Evolutionary conservation across 1,140 invertebrate genomes (phyloP).

Genomic region (Papilio dardanus): DNA sequence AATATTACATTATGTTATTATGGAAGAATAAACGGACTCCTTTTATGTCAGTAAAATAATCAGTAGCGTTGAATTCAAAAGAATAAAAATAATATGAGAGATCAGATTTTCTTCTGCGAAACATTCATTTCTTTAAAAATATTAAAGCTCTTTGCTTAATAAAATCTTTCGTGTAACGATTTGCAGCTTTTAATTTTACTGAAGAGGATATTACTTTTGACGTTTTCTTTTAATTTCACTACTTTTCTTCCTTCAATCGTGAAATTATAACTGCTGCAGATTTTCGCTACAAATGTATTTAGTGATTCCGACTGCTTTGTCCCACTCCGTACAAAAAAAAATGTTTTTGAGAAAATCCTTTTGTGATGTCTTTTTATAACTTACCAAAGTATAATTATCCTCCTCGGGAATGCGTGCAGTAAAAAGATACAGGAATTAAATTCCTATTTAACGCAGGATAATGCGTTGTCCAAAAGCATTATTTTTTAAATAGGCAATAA

Average conservation of each 20-base stretch:
- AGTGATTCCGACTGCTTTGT: not conserved
- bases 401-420: too few relatives aligned
- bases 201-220: not conserved
- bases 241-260: not conserved
- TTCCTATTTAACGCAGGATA: too few relatives aligned
- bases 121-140: not conserved
- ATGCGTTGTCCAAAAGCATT: too few relatives aligned
- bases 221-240: constrained; percentile 4
- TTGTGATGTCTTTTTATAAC: too few relatives aligned
- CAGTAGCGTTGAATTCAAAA: not conserved
- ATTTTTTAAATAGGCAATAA: too few relatives aligned
- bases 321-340: too few relatives aligned
- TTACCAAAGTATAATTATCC: too few relatives aligned
- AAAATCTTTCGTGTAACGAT: not conserved
- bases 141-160: not conserved
- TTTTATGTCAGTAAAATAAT: not conserved
- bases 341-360: too few relatives aligned
- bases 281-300: not conserved
- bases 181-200: not conserved
- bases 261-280: not conserved
- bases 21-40: too few relatives aligned
- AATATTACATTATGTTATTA: too few relatives aligned
- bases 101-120: not conserved
- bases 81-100: not conserved
- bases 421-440: too few relatives aligned